Evolutionary conservation across 1,140 invertebrate genomes (phyloP).

Genomic region (Leptopilina boulardi): DNA sequence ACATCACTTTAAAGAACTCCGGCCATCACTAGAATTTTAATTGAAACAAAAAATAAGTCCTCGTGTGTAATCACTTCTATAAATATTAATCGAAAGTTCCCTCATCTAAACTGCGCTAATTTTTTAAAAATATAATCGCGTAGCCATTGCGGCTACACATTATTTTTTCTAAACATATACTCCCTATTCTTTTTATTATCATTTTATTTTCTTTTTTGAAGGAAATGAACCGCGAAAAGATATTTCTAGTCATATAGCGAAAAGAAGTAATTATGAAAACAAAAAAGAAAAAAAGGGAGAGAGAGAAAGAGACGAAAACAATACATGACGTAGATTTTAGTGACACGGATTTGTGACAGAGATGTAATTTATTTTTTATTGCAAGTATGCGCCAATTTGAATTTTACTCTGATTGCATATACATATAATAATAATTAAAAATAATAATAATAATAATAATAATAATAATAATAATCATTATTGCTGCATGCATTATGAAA

Average conservation of each 20-base stretch:
- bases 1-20: conserved; percentile 66
- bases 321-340: conserved; percentile 48
- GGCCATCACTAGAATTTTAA: conserved; percentile 50
- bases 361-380: conserved; percentile 68
- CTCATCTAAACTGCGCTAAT: conserved; percentile 35
- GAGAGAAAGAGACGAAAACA: conserved; percentile 42
- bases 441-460: conserved; percentile 38
- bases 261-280: conserved; percentile 52
- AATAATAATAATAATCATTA: conserved; percentile 37
- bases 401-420: conserved; percentile 41
- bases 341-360: conserved; percentile 49
- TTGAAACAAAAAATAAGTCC: neutral
- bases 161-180: conserved; percentile 68
- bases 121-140: conserved; percentile 26
- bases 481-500: conserved; percentile 29
- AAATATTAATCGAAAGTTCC: conserved; percentile 36
- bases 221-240: conserved; percentile 68
- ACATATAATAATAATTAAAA: conserved; percentile 8
- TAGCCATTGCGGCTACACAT: conserved; percentile 54
- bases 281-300: conserved; percentile 37
- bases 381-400: conserved; percentile 51
- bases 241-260: conserved; percentile 71
- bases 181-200: conserved; percentile 51
- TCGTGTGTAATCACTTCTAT: neutral
- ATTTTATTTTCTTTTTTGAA: conserved; percentile 70